phyloP scores from a whole-genome alignment of 2,797 vertebrate species.

The Cryptoprocta ferox region DNA sequence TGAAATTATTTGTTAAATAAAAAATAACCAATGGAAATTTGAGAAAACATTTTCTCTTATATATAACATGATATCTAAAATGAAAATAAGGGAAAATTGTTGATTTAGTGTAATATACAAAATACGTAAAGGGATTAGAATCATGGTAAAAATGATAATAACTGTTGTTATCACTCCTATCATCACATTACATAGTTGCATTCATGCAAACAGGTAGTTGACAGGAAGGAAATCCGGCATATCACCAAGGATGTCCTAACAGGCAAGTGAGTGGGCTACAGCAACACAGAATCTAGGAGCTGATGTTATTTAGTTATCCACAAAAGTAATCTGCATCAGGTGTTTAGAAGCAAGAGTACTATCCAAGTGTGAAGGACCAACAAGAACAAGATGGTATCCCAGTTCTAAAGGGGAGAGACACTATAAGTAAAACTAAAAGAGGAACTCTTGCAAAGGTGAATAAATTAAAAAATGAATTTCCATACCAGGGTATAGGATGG shows the following conservation, averaged over 20 bases:
- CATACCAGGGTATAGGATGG: neutral
- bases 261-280: neutral
- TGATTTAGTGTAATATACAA: neutral
- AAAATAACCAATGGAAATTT: neutral
- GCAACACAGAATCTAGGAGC: neutral
- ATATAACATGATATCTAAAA: neutral
- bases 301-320: neutral
- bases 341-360: neutral
- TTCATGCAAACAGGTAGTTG: neutral
- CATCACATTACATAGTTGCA: neutral
- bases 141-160: neutral
- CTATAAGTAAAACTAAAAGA: neutral
- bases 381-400: neutral
- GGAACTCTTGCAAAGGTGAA: neutral
- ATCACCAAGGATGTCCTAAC: neutral
- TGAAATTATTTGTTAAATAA: neutral
- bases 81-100: neutral
- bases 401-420: neutral
- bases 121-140: neutral
- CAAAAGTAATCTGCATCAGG: neutral
- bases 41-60: neutral
- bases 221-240: neutral
- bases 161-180: neutral
- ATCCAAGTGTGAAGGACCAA: neutral
- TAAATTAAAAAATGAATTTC: neutral